phyloP scores from a whole-genome alignment of 1,140 invertebrate species.

The Stegodyphus mimosarum region DNA sequence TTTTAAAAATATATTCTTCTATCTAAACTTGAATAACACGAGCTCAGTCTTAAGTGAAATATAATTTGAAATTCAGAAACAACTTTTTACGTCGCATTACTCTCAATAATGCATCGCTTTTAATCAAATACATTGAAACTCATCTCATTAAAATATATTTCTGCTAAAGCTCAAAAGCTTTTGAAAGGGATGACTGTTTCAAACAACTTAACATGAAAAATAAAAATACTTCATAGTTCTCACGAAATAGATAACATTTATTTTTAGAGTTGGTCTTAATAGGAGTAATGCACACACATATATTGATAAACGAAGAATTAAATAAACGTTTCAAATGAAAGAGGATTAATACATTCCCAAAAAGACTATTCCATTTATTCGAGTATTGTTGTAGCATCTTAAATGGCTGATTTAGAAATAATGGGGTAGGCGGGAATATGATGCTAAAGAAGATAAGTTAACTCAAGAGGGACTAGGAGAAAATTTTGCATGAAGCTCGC shows the following conservation, averaged over 20 bases:
- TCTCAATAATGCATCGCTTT: neutral
- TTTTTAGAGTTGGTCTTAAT: conserved; percentile 24
- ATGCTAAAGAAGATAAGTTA: no score
- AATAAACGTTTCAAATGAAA: neutral
- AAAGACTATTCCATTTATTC: conserved; percentile 1
- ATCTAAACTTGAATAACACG: no score
- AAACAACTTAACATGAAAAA: no score
- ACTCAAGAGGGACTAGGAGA: no score
- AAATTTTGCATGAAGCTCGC: no score
- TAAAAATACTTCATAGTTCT: neutral
- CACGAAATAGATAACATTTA: neutral
- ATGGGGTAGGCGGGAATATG: no score
- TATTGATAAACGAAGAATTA: conserved; percentile 18
- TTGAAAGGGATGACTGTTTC: no score
- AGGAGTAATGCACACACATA: conserved; percentile 4
- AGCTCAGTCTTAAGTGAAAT: no score
- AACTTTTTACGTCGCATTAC: neutral
- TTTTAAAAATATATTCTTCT: no score
- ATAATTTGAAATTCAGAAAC: neutral
- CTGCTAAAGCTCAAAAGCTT: no score
- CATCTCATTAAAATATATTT: neutral
- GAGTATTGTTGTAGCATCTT: neutral
- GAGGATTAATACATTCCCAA: neutral
- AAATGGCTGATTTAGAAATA: neutral
- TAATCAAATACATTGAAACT: neutral